Evolutionary conservation across 64 coral and sea anemone genomes (phyloP).

Genomic region (Dendronephthya gigantea): DNA sequence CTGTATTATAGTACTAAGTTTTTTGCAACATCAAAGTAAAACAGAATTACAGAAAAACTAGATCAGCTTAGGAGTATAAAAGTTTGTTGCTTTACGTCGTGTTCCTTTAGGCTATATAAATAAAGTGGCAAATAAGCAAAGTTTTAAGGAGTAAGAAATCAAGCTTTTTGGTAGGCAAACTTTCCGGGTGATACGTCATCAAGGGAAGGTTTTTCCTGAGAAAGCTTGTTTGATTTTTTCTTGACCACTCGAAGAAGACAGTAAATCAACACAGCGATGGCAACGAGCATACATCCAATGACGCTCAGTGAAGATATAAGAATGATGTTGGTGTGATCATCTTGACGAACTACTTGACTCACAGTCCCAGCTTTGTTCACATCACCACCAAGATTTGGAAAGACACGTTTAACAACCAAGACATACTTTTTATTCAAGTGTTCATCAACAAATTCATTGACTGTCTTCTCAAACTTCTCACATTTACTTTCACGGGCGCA

Average conservation of each 20-base stretch:
- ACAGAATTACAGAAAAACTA: too few species aligned
- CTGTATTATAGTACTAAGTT: too few species aligned
- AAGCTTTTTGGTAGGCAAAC: neutral
- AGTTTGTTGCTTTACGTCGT: too few species aligned
- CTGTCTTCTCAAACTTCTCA: neutral
- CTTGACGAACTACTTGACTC: neutral
- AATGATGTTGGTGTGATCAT: neutral
- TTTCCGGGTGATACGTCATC: neutral
- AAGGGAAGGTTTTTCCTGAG: too few species aligned
- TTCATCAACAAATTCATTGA: neutral
- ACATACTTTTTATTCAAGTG: conserved; percentile 11
- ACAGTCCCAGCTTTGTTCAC: neutral
- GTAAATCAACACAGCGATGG: neutral
- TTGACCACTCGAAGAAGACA: neutral
- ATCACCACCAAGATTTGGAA: conserved; percentile 19
- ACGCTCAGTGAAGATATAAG: neutral
- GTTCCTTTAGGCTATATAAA: too few species aligned
- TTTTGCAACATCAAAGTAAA: too few species aligned
- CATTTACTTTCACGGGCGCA: conserved; percentile 9
- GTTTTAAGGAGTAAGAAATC: neutral
- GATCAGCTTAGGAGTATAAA: too few species aligned
- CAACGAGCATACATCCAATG: neutral
- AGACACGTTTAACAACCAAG: conserved; percentile 1
- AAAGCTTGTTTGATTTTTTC: neutral
- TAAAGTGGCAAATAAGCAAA: too few species aligned